Conservation (phyloP, 2,113 vertebrate genomes). For the Pterocles gutturalis region DNA sequence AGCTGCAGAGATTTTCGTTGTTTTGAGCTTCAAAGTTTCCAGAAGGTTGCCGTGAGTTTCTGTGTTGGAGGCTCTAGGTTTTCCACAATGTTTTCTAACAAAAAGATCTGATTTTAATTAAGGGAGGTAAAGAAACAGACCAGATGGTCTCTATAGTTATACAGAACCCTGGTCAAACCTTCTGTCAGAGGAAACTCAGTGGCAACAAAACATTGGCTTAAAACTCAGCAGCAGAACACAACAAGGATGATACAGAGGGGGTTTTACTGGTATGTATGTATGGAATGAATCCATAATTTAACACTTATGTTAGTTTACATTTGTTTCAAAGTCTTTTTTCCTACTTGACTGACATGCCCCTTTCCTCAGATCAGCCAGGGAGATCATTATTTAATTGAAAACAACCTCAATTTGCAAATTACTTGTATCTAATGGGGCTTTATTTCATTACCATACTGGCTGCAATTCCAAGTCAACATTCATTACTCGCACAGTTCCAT, state of each 20-base stretch:
- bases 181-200: background rate
- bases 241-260: background rate
- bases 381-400: conserved; percentile 53
- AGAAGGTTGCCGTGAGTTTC: background rate
- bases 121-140: background rate
- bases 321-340: background rate
- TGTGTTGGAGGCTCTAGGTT: background rate
- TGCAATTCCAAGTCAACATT: conserved; percentile 22
- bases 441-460: conserved; percentile 32
- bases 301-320: background rate
- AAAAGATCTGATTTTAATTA: background rate
- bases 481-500: background rate
- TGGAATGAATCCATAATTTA: conserved; percentile 17
- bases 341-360: background rate
- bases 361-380: background rate
- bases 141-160: background rate
- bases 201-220: background rate
- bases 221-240: background rate
- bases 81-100: background rate
- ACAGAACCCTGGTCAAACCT: background rate
- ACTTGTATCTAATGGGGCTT: conserved; percentile 5
- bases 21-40: background rate
- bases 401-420: conserved; percentile 39
- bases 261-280: background rate
- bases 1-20: background rate